Base-by-base conservation (phyloP, 2,888 invertebrate genomes). In the Julus scanicus region DNA sequence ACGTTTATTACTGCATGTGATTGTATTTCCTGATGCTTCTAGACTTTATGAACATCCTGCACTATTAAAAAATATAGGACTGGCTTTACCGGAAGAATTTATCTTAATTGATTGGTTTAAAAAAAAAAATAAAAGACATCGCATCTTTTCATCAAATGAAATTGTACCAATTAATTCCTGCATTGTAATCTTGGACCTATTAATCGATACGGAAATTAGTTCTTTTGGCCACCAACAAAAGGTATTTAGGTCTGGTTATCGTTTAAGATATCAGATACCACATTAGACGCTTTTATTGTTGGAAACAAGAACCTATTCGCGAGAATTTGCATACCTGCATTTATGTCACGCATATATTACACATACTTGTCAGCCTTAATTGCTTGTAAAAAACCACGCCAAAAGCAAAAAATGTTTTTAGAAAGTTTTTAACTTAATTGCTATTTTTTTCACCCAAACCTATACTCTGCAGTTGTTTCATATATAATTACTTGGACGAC, bases 221-320 rank as follows among this genome's bases (percentile, higher is more conserved):
- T 71, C 20, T 71, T 20, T 71, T 80, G 80, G 13, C 37, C 37
- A 80, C 13, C 29, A 80, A 37, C 2, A 2, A 5, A 15, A 37
- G 37, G 80, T 80, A 80, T 80, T 80, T 80, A 80, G 80, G 80
- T 39, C 80, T 80, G 37, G 63, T 39, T 80, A 80, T 80, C 80
- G 80, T 80, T 80, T 37, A 37, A 80, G 80, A 39, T 15, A 80
- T 80, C 80, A 37, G 37, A 39, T 29, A 37, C 80, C 37, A 37
- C 13, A 71, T 37, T 37, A 37, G 29, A 13, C 37, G 80, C 37
- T 39, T 15, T 80, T 80, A 80, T 39, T 80, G 29, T 80, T 80
- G 37, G 6, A 80, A 80, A 80, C 80, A 37, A 80, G 29, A 37
- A 37, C 37, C 8, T 80, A 80, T 80, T 37, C 37, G 37, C 37